Base-by-base conservation (phyloP, 2,113 vertebrate genomes). In the Misgurnus anguillicaudatus region DNA sequence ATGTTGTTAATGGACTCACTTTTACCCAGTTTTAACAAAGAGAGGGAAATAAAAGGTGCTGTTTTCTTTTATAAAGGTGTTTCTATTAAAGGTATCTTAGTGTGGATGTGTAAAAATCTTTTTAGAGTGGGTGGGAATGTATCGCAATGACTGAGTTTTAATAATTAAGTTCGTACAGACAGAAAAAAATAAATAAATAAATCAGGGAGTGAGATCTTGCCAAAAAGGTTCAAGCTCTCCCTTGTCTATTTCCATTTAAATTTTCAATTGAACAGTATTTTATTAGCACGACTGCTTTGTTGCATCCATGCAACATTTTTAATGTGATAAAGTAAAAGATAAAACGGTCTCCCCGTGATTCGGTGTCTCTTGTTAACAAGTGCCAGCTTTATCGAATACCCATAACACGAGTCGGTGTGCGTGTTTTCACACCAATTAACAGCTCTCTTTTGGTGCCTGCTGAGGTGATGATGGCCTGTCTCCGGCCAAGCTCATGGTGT, bases 361-460 rank as follows among this genome's bases (percentile, higher is more conserved):
- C 86, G 80, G 86, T 87, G 87, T 90, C 89, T 91, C 86, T 88
- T 87, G 88, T 84, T 91, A 91, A 91, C 89, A 87, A 88, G 90
- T 87, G 82, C 64, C 79, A 69, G 84, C 80, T 88, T 82, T 82
- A 75, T 71, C 73, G 78, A 88, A 87, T 86, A 89, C 84, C 82
- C 81, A 87, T 82, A 86, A 80, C 82, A 82, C 83, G 82, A 86
- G 80, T 75, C 65, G 75, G 78, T 47, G 75, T 82, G 89, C 80
- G 80, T 88, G 76, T 86, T 91, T 91, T 92, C 88, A 85, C 91
- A 91, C 89, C 87, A 90, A 90, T 92, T 92, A 92, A 90, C 86
- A 80, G 91, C 86, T 87, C 81, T 86, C 89, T 90, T 90, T 91
- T 88, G 87, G 81, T 83, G 85, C 86, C 85, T 58, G 77, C 84